phyloP scores from a whole-genome alignment of 2,113 vertebrate species.

The Delphinapterus leucas region DNA sequence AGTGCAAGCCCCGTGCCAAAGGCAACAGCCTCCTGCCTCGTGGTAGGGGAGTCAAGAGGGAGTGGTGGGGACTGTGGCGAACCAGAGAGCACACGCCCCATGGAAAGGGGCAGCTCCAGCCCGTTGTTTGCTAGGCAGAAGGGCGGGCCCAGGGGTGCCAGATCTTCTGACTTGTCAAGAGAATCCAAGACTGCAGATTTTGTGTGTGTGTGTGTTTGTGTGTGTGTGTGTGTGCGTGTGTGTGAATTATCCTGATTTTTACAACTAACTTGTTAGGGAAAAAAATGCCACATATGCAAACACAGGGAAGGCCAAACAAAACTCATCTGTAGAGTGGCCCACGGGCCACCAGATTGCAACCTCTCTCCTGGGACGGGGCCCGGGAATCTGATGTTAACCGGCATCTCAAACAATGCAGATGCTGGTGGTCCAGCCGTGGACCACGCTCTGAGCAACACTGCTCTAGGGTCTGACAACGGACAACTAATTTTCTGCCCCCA shows the following conservation, averaged over 20 bases:
- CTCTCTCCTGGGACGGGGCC: neutral
- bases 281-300: conserved; percentile 26
- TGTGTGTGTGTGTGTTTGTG: neutral
- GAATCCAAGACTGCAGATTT: neutral
- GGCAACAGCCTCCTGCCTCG: conserved; percentile 33
- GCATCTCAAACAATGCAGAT: accelerated
- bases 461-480: neutral
- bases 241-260: neutral
- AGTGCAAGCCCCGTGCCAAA: conserved; percentile 27
- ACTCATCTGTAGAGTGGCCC: conserved; percentile 52
- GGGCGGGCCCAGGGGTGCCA: conserved; percentile 42
- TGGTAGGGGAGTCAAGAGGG: conserved; percentile 37
- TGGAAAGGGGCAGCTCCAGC: conserved; percentile 15
- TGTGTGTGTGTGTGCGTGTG: too few relatives aligned
- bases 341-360: conserved; percentile 35
- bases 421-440: neutral
- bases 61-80: conserved; percentile 69
- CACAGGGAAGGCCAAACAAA: conserved; percentile 74
- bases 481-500: neutral
- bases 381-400: neutral
- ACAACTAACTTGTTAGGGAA: neutral
- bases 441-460: neutral
- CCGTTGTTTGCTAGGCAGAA: neutral
- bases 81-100: conserved; percentile 48
- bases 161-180: conserved; percentile 14